phyloP scores from a whole-genome alignment of 2,797 vertebrate species.

The Limnodromus scolopaceus region DNA sequence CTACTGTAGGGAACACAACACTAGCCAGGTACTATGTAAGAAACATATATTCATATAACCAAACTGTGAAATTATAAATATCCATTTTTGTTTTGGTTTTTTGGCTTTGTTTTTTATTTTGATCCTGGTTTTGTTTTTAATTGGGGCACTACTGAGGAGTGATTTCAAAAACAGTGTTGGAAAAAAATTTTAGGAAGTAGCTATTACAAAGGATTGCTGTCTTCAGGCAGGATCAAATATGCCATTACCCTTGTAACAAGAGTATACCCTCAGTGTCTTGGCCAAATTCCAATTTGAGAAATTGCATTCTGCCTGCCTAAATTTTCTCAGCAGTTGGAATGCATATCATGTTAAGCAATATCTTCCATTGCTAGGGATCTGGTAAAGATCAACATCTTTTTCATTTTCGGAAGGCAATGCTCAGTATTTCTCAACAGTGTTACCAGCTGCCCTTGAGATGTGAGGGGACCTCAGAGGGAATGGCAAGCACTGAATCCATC shows the following conservation, averaged over 20 bases:
- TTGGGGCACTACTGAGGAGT: background rate
- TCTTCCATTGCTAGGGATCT: background rate
- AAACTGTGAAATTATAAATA: background rate
- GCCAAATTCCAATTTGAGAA: conserved; percentile 40
- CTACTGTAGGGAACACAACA: background rate
- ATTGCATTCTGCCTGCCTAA: conserved; percentile 26
- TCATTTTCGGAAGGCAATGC: background rate
- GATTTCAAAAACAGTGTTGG: background rate
- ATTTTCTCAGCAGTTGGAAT: conserved; percentile 38
- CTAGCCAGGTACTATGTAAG: background rate
- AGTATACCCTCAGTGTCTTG: background rate
- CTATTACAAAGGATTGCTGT: conserved; percentile 5
- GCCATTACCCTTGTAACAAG: background rate
- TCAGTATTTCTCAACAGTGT: background rate
- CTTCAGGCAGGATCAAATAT: conserved; percentile 39
- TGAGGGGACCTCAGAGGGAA: background rate
- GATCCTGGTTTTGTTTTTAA: background rate
- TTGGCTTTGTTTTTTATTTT: background rate
- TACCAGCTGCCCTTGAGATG: background rate
- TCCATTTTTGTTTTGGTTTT: fast-evolving
- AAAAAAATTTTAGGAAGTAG: background rate
- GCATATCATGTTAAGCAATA: background rate
- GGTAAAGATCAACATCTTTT: background rate
- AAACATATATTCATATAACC: background rate
- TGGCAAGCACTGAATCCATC: background rate